These are phyloP conservation scores for Thaumatotibia leucotreta DNA, from an alignment of 1,140 invertebrate genomes.

Conservation along the genomic window DNA sequence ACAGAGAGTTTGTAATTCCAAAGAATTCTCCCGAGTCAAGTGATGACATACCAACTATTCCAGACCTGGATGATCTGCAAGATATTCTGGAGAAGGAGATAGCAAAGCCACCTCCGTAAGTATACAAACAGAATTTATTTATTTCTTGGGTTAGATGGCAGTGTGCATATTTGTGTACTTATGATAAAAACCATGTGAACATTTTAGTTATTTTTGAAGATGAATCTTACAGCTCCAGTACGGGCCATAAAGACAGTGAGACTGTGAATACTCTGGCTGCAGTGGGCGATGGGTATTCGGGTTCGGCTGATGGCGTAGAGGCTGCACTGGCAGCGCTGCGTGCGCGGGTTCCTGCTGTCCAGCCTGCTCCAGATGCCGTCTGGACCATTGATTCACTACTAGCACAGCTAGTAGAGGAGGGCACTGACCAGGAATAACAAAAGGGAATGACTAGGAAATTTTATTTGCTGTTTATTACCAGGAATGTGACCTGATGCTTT, in stretches of 20 bases:
- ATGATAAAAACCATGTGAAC: too few species aligned
- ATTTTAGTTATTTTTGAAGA: too few species aligned
- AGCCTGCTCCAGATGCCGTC: conserved; percentile 51
- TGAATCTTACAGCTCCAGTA: conserved; percentile 31
- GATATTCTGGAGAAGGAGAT: conserved; percentile 66
- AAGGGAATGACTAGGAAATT: too few species aligned
- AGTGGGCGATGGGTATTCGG: conserved; percentile 46
- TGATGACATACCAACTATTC: conserved; percentile 68
- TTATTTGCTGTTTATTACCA: too few species aligned
- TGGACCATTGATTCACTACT: conserved; percentile 64
- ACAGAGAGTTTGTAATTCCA: conserved; percentile 59
- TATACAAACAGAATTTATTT: too few species aligned
- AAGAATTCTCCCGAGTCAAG: conserved; percentile 58
- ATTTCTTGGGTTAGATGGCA: too few species aligned
- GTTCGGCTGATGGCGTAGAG: conserved; percentile 53
- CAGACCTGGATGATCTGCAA: conserved; percentile 64
- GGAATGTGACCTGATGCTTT: too few species aligned
- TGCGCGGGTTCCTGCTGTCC: conserved; percentile 46
- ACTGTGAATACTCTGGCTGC: conserved; percentile 57
- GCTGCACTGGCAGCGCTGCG: conserved; percentile 50
- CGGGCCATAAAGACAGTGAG: conserved; percentile 49
- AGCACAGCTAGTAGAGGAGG: conserved; percentile 45
- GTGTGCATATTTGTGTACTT: too few species aligned
- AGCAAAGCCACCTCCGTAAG: conserved; percentile 55
- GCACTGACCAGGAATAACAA: conserved; percentile 15